Evolutionary conservation across 2,888 invertebrate species (phyloP), one percentile per base, ranked within the genome.

Genomic region (Drosophila longiperda): DNA sequence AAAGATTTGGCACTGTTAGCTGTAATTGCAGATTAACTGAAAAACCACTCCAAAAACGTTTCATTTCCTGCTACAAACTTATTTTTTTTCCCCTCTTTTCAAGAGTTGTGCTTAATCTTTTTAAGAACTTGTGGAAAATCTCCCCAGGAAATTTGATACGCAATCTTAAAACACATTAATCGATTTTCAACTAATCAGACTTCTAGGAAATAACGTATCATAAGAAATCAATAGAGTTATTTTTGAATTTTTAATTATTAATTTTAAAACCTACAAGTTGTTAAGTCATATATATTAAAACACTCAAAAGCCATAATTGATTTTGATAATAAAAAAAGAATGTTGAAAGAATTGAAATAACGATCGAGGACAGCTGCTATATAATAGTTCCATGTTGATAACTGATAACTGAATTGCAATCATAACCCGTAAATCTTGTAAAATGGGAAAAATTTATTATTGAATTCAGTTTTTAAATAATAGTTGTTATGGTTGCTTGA

Each of bases 21-120:
- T n/a, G 29, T 20, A 64, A 54, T 49, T 58, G 42, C 59, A 64
- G 80, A 75, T 80, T 75, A 80, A 66, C 60, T 63, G 75, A 57
- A 53, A 68, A 48, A 17, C 55, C 63, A 74, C 58, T 78, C 29
- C 32, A 58, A 64, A 64, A 36, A 20, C 40, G n/a, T 36, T 74
- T 17, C n/a, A 36, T 32, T 55, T 60, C 38, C 23, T 38, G 45
- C 42, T 77, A 48, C 34, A 17, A 48, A 53, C 54, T 49, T 57
- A 48, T 42, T 26, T 17, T 36, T n/a, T 7, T 12, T 38, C 12
- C 29, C 23, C 23, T 23, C 23, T 45, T 6, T 66, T 67, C 17
- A 36, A 67, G 23, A 78, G 45, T 20, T 67, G 48, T 32, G 32
- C 26, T 59, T 42, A 55, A 62, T 73, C 38, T 59, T 61, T 7